These are phyloP conservation scores for Cherax destructor DNA, from an alignment of 1,140 invertebrate species.

Conservation along the genomic window DNA sequence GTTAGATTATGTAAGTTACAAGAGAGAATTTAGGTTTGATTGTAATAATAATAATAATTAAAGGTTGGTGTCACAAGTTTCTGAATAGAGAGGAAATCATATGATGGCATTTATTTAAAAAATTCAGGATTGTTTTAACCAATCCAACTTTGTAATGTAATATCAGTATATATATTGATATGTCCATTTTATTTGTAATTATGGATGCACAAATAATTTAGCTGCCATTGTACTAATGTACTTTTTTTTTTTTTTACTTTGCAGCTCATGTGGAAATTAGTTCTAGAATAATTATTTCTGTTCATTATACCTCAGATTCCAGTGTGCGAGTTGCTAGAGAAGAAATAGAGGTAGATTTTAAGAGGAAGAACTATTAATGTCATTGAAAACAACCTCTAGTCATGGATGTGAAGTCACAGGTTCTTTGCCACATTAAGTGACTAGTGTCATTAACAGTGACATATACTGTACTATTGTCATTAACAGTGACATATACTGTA, in stretches of 20 bases:
- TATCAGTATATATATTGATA: not conserved
- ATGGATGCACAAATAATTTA: constrained; percentile 3
- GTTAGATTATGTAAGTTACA: not conserved
- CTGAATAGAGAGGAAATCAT: not conserved
- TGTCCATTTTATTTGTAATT: not conserved
- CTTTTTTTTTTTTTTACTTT: not conserved
- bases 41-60: too few relatives aligned
- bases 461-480: too few relatives aligned
- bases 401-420: constrained; percentile 19
- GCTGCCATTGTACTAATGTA: not conserved
- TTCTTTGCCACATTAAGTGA: not conserved
- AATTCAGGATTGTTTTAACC: not conserved
- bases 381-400: constrained; percentile 24
- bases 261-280: constrained; percentile 23
- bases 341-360: not conserved
- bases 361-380: not conserved
- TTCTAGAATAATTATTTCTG: not conserved
- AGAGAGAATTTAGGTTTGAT: not conserved
- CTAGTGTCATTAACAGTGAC: too few relatives aligned
- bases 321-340: not conserved
- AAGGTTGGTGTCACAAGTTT: not conserved
- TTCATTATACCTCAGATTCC: not conserved
- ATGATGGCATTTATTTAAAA: constrained; percentile 7
- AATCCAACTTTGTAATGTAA: constrained; percentile 5
- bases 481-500: too few relatives aligned